Conservation (phyloP, 2,797 vertebrate species). For the Dicrostonyx torquatus region DNA sequence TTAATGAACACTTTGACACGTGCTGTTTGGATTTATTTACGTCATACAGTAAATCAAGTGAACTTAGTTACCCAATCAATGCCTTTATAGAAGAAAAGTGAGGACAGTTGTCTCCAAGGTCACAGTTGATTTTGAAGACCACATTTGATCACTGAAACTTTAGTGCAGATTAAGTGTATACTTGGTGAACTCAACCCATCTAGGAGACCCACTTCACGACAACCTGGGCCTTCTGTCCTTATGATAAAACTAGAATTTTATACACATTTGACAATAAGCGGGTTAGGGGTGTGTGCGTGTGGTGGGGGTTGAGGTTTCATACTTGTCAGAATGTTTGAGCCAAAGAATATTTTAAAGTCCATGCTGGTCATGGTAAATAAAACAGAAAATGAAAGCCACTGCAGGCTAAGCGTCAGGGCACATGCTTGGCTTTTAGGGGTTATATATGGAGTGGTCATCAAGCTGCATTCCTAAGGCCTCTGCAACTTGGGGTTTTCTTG, state of each 20-base stretch:
- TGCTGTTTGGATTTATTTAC: background rate
- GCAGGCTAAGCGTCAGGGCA: background rate
- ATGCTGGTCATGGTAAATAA: background rate
- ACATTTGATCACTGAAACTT: background rate
- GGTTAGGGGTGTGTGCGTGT: background rate
- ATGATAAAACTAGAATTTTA: background rate
- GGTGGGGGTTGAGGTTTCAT: background rate
- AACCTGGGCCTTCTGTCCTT: background rate
- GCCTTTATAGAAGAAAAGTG: background rate
- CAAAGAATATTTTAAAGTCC: background rate
- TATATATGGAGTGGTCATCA: background rate
- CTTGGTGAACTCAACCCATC: background rate
- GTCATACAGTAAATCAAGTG: background rate
- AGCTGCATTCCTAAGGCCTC: background rate
- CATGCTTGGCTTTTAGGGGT: background rate
- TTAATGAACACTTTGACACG: background rate
- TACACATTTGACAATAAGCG: background rate
- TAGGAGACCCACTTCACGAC: background rate
- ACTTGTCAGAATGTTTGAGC: background rate
- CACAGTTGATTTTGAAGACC: background rate
- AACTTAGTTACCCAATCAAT: background rate
- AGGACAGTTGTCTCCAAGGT: background rate
- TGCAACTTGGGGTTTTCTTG: background rate
- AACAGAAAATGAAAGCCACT: fast-evolving
- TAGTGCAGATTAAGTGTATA: background rate